Conservation (phyloP, 2,888 invertebrate genomes). For the Sisyra terminalis region DNA sequence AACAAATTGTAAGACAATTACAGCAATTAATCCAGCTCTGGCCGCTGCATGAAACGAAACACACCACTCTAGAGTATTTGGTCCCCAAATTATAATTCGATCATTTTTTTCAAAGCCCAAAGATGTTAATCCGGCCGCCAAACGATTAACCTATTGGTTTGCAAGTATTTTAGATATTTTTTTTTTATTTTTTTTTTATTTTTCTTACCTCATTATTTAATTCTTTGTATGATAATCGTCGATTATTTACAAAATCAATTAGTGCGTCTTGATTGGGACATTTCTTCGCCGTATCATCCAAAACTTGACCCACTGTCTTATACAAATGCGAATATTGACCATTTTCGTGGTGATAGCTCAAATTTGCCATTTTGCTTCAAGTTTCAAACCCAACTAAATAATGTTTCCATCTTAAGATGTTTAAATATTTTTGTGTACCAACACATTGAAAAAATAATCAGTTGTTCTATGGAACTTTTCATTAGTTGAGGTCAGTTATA, state of each 20-base stretch:
- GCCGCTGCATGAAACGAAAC: slow-evolving; percentile 51
- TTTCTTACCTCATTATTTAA: slow-evolving; percentile 25
- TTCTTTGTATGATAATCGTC: slow-evolving; percentile 33
- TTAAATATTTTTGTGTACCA: too few species aligned
- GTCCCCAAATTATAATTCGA: slow-evolving; percentile 62
- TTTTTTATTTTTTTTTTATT: too few species aligned
- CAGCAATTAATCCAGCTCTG: slow-evolving; percentile 53
- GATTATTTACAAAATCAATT: slow-evolving; percentile 35
- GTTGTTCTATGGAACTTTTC: too few species aligned
- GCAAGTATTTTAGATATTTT: neutral
- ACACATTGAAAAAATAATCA: too few species aligned
- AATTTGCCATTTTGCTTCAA: too few species aligned
- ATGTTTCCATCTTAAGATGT: too few species aligned
- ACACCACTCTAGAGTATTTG: slow-evolving; percentile 64
- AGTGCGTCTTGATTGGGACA: slow-evolving; percentile 40
- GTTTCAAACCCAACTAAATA: too few species aligned
- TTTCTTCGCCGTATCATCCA: slow-evolving; percentile 32
- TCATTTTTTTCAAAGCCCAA: slow-evolving; percentile 57
- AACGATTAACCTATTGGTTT: slow-evolving; percentile 37
- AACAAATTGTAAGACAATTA: too few species aligned
- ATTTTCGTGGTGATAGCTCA: slow-evolving; percentile 33
- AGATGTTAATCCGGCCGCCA: slow-evolving; percentile 55
- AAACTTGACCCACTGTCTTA: slow-evolving; percentile 37
- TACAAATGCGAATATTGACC: slow-evolving; percentile 32
- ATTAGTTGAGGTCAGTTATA: too few species aligned